Conservation (phyloP, 2,113 vertebrate genomes). For the Colossoma macropomum region DNA sequence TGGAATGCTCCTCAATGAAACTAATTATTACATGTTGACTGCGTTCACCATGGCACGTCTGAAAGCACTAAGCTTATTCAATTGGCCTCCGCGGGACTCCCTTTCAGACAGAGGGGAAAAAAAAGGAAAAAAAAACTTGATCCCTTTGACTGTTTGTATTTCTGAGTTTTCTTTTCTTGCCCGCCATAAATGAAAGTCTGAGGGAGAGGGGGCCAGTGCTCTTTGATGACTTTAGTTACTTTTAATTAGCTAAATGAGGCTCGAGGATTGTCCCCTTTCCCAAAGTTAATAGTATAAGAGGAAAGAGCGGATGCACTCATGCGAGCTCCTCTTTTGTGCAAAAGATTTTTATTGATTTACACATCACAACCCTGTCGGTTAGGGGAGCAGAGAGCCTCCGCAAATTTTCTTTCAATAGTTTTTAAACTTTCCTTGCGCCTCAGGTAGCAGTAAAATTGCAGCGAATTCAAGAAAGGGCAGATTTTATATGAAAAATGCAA, state of each 20-base stretch:
- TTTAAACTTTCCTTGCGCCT: neutral
- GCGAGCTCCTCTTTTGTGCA: slow-evolving; percentile 25
- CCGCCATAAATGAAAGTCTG: slow-evolving; percentile 93
- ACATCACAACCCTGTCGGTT: neutral
- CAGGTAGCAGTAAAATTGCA: neutral
- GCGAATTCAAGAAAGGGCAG: no score
- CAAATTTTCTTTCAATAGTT: neutral
- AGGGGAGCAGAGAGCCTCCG: neutral
- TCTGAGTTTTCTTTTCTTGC: slow-evolving; percentile 96
- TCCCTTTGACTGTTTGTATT: slow-evolving; percentile 99
- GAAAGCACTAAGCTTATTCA: slow-evolving; percentile 99
- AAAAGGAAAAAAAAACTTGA: slow-evolving; percentile 91
- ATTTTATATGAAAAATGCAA: no score
- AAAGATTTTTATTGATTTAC: slow-evolving; percentile 46
- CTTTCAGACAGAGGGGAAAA: slow-evolving; percentile 84
- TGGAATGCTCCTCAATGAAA: slow-evolving; percentile 99
- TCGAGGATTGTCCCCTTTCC: slow-evolving; percentile 63
- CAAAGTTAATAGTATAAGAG: slow-evolving; percentile 59
- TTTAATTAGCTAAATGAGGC: slow-evolving; percentile 96
- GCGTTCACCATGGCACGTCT: slow-evolving; percentile 99
- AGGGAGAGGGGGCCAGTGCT: slow-evolving; percentile 85
- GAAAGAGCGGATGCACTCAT: slow-evolving; percentile 47
- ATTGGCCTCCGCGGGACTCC: slow-evolving; percentile 97
- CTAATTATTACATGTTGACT: slow-evolving; percentile 99
- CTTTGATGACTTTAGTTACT: slow-evolving; percentile 95